phyloP scores from a whole-genome alignment of 2,888 invertebrate genomes.

The Spodoptera picta region DNA sequence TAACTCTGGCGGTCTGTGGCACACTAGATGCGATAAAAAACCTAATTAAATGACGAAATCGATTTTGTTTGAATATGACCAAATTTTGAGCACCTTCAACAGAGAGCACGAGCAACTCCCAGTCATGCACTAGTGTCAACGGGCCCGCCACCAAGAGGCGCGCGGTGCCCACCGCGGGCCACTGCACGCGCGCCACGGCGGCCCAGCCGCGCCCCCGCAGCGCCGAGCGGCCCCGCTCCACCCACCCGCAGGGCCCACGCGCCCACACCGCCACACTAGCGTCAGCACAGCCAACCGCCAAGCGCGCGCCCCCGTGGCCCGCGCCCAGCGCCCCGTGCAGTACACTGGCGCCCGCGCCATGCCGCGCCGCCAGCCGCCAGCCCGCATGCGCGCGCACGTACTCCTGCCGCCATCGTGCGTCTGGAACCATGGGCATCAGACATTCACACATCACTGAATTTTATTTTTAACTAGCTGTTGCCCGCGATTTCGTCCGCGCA shows the following conservation, averaged over 20 bases:
- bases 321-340: no score
- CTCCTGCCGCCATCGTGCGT: no score
- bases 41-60: no score
- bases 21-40: no score
- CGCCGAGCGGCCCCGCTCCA: slow-evolving; percentile 36
- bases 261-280: slow-evolving; percentile 51
- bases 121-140: slow-evolving; percentile 67
- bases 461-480: no score
- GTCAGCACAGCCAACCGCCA: slow-evolving; percentile 66
- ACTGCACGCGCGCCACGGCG: slow-evolving; percentile 57
- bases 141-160: slow-evolving; percentile 73
- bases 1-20: background rate
- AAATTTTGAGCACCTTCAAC: slow-evolving; percentile 50
- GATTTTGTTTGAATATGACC: no score
- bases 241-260: slow-evolving; percentile 52
- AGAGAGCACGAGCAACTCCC: slow-evolving; percentile 71
- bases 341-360: no score
- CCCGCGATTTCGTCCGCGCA: no score
- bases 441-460: no score
- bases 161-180: slow-evolving; percentile 49
- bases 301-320: slow-evolving; percentile 51
- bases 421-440: no score
- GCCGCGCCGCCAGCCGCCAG: no score
- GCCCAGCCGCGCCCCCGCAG: slow-evolving; percentile 64
- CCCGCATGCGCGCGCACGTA: no score